phyloP scores from a whole-genome alignment of 2,113 vertebrate species.

The Mungos mungo region DNA sequence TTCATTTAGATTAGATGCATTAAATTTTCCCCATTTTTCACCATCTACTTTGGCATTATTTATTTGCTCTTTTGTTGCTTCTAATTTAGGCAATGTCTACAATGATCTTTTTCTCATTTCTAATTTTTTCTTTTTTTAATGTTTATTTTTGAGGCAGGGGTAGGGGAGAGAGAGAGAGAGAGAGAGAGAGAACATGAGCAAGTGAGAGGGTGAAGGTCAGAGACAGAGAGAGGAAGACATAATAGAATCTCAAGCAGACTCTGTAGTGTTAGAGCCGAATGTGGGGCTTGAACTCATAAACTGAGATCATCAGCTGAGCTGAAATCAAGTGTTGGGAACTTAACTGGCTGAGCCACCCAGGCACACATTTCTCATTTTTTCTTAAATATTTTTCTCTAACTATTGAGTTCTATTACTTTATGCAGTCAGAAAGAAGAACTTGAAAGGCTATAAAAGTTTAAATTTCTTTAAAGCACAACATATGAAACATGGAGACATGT shows the following conservation, averaged over 20 bases:
- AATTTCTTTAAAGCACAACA: not conserved
- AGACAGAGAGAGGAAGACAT: too few species aligned
- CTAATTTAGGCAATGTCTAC: not conserved
- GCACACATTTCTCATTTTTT: not conserved
- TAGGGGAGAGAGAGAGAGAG: too few species aligned
- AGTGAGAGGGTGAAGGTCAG: too few species aligned
- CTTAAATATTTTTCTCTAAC: not conserved
- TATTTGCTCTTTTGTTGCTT: not conserved
- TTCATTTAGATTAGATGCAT: not conserved
- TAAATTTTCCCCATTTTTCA: not conserved
- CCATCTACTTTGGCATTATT: not conserved
- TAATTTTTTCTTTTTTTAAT: not conserved
- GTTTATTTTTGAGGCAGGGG: too few species aligned
- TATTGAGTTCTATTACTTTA: not conserved
- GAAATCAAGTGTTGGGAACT: too few species aligned
- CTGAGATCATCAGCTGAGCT: too few species aligned
- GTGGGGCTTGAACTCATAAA: too few species aligned
- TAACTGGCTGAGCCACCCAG: too few species aligned
- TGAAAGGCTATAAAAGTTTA: not conserved
- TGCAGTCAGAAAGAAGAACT: not conserved
- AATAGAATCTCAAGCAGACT: too few species aligned
- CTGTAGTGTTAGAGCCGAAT: too few species aligned
- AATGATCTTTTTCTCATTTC: not conserved
- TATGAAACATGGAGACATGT: not conserved
- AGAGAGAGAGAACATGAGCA: too few species aligned